Evolutionary conservation across 2,113 vertebrate genomes (phyloP).

Genomic region (Sclerurus mexicanus): DNA sequence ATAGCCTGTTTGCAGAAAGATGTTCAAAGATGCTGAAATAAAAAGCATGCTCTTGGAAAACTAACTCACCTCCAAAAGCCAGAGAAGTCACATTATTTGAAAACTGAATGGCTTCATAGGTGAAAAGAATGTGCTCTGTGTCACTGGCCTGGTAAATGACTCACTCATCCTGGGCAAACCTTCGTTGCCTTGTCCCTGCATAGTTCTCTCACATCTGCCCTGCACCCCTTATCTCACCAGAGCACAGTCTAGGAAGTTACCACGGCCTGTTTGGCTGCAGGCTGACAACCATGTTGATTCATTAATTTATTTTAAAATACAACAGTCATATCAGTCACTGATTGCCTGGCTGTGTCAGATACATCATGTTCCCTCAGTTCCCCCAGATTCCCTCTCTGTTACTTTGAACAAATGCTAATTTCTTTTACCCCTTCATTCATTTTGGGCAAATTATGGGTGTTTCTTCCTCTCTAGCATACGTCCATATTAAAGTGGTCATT

Average conservation of each 20-base stretch:
- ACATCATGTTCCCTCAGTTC: neutral
- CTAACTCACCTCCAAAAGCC: neutral
- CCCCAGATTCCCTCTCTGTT: neutral
- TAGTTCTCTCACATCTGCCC: neutral
- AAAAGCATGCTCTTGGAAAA: neutral
- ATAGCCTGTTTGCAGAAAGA: neutral
- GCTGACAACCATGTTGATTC: neutral
- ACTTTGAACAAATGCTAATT: neutral
- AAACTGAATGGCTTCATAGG: neutral
- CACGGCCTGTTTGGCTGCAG: neutral
- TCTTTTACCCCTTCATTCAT: neutral
- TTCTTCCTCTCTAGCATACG: neutral
- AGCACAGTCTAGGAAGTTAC: neutral
- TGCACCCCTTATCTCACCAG: neutral
- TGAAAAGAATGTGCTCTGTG: neutral
- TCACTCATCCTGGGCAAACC: neutral
- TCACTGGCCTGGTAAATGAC: neutral
- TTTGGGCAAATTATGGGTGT: neutral
- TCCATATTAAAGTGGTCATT: neutral
- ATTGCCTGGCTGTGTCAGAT: neutral
- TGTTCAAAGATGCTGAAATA: neutral
- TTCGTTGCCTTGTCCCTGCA: neutral
- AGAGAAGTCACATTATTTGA: neutral
- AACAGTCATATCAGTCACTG: neutral
- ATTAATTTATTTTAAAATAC: neutral